Conservation (phyloP, 2,888 invertebrate genomes). For the Noctua janthe region DNA sequence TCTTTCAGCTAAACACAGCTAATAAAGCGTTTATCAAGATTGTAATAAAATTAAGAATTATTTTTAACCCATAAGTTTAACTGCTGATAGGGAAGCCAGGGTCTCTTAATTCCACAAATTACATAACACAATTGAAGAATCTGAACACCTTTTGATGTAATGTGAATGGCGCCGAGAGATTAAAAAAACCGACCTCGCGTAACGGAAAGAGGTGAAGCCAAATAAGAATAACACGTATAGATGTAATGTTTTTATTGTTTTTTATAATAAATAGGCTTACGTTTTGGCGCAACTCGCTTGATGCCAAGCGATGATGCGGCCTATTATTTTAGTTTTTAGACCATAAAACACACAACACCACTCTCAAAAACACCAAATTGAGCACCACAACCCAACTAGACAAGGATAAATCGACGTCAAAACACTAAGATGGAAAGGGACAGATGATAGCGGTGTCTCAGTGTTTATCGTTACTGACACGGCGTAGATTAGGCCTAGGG, state of each 20-base stretch:
- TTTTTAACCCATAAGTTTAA: background rate
- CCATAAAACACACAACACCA: background rate
- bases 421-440: conserved; percentile 74
- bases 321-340: background rate
- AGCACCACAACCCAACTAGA: conserved; percentile 63
- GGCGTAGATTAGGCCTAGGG: conserved; percentile 68
- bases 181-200: too few relatives aligned
- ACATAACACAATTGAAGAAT: background rate
- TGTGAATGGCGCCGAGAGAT: background rate
- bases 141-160: background rate
- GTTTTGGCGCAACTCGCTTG: too few relatives aligned
- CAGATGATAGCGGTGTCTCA: conserved; percentile 65
- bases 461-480: conserved; percentile 72
- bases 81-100: too few relatives aligned
- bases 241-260: background rate
- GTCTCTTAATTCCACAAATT: too few relatives aligned
- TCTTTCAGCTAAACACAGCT: background rate
- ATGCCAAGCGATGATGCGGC: too few relatives aligned
- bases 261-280: background rate
- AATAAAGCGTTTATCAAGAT: background rate
- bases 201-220: too few relatives aligned
- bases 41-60: background rate
- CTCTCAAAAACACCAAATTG: conserved; percentile 35
- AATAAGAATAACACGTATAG: too few relatives aligned
- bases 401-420: conserved; percentile 75